Evolutionary conservation across 2,888 invertebrate genomes (phyloP), one percentile per base, ranked within the genome.

Genomic region (Amphipyra berbera): DNA sequence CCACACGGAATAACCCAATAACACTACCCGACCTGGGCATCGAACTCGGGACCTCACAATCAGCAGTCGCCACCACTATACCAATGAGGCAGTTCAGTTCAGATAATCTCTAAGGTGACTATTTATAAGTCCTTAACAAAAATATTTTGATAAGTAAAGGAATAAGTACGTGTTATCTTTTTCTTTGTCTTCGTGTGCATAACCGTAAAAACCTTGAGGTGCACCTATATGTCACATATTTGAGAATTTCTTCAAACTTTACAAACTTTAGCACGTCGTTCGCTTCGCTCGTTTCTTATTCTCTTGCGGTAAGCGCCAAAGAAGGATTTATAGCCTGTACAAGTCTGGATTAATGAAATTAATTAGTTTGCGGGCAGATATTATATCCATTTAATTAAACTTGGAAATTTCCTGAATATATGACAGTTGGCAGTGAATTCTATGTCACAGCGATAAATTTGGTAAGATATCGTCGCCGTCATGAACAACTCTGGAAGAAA

Each of bases 251-350:
- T 72, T 45, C 41, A 59, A 58, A 58, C 10, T 42, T 68, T n/a
- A 44, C 35, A 37, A 58, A 57, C 21, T 64, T 57, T 6, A 50
- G 60, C 35, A 37, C 15, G 33, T 33, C n/a, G 47, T 38, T 9
- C 50, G 37, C 37, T 9, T 8, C 37, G 2, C 27, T 33, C 45
- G 40, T 42, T 42, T 46, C 44, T 13, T 58, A 52, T 21, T 57
- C 30, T 57, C 38, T 41, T 42, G 61, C 33, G 45, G 58, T 56
- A 40, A 40, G 42, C 45, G 54, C 14, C 40, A 54, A 50, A 64
- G 55, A 67, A 73, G 64, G 73, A 76, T 73, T 73, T 68, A 76
- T 62, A 38, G 50, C 68, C 37, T 64, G 68, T 76, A 80, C 71
- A 74, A 80, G 55, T 47, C 49, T 50, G 53, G 50, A 68, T 76